Conservation (phyloP, 1,140 invertebrate genomes). For the Euschistus heros region DNA sequence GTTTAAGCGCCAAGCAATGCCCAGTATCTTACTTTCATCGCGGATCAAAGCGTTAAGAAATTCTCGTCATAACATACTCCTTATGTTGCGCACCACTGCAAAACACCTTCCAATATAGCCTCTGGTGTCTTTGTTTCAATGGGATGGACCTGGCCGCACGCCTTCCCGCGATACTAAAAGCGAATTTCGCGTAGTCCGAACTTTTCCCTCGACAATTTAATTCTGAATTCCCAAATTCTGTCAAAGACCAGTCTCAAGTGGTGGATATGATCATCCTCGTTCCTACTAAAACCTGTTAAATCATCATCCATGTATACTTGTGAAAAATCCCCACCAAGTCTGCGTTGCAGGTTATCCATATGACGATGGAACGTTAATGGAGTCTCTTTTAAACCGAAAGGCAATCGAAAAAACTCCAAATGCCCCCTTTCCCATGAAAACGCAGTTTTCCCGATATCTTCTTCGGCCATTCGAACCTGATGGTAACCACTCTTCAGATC, state of each 20-base stretch:
- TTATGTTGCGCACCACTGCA: too few species aligned
- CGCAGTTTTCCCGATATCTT: not conserved
- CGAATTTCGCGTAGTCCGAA: not conserved
- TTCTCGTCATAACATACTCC: too few species aligned
- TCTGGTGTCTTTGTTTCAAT: too few species aligned
- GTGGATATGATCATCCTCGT: not conserved
- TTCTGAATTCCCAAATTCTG: not conserved
- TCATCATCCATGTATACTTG: conserved; percentile 10
- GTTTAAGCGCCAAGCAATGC: too few species aligned
- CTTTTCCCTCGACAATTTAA: not conserved
- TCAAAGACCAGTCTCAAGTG: not conserved
- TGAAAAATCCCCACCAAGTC: not conserved
- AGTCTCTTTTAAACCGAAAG: conserved; percentile 34
- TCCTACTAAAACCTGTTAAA: not conserved
- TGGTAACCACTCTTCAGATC: too few species aligned
- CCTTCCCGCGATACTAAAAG: not conserved
- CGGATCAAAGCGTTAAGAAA: too few species aligned
- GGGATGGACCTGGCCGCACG: not conserved
- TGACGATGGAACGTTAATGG: conserved; percentile 31
- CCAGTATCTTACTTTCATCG: too few species aligned
- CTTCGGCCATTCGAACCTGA: not conserved
- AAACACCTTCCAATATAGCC: too few species aligned
- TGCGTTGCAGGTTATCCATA: conserved; percentile 28
- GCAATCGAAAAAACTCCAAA: conserved; percentile 26
- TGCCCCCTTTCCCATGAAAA: not conserved